Conservation (phyloP, 1,140 invertebrate species). For the Stratiolaelaps scimitus region DNA sequence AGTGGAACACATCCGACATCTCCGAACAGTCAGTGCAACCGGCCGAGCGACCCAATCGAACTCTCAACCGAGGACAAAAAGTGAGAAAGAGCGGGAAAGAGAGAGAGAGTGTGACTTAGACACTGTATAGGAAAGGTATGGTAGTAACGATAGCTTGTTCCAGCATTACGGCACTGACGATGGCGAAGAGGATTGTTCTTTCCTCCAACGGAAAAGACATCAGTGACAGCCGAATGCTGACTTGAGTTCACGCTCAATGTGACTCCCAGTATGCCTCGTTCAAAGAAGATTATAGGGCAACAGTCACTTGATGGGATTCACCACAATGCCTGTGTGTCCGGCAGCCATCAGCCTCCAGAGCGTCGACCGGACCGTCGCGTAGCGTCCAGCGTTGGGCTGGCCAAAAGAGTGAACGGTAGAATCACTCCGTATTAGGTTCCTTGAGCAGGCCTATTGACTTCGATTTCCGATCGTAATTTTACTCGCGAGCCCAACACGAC, state of each 20-base stretch:
- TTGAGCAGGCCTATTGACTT: not conserved
- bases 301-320: slow-evolving; percentile 28
- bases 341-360: no score
- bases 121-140: no score
- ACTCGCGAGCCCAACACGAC: not conserved
- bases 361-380: not conserved
- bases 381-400: not conserved
- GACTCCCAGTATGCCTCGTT: not conserved
- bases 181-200: no score
- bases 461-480: slow-evolving; percentile 29
- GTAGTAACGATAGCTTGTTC: no score
- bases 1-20: no score
- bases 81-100: no score
- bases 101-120: no score
- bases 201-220: no score
- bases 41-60: no score
- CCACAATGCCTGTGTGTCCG: not conserved
- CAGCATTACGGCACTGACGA: no score
- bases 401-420: not conserved
- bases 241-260: slow-evolving; percentile 25
- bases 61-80: no score
- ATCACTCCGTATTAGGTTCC: not conserved
- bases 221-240: not conserved
- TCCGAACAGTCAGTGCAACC: no score
- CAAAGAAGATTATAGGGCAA: slow-evolving; percentile 27